Percentiles rank a stretch among this genome's conserved stretches.
phyloP scores from a whole-genome alignment of 2,888 invertebrate species.

The Ommatoiulus sabulosus region DNA sequence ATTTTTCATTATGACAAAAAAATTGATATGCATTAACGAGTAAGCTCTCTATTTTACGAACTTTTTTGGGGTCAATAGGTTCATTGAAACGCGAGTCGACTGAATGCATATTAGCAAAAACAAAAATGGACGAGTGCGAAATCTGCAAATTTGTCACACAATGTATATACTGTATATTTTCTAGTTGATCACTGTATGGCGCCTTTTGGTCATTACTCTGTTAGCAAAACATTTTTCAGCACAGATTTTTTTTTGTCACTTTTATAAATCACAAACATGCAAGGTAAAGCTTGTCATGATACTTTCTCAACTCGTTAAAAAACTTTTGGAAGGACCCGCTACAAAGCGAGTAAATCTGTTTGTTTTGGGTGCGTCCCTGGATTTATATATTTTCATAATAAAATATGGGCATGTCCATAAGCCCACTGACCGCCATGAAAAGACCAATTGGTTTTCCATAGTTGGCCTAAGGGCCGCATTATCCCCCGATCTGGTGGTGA shows the following conservation, averaged over 20 bases:
- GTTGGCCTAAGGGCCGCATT: slow-evolving; percentile 25
- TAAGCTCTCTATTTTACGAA: no score
- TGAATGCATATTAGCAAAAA: no score
- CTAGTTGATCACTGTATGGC: no score
- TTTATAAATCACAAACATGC: background rate
- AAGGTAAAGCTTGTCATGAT: background rate
- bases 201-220: no score
- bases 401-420: slow-evolving; percentile 7
- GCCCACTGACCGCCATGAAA: background rate
- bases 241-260: background rate
- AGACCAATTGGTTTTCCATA: slow-evolving; percentile 17
- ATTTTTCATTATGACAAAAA: no score
- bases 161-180: no score
- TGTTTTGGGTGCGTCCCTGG: background rate
- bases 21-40: no score
- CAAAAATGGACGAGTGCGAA: no score
- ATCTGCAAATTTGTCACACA: no score
- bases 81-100: no score
- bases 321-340: no score
- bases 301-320: background rate
- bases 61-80: no score
- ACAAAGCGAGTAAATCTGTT: background rate
- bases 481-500: background rate
- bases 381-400: slow-evolving; percentile 22
- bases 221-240: background rate